phyloP scores from a whole-genome alignment of 2,888 invertebrate genomes.

The Lamellibrachia columna region DNA sequence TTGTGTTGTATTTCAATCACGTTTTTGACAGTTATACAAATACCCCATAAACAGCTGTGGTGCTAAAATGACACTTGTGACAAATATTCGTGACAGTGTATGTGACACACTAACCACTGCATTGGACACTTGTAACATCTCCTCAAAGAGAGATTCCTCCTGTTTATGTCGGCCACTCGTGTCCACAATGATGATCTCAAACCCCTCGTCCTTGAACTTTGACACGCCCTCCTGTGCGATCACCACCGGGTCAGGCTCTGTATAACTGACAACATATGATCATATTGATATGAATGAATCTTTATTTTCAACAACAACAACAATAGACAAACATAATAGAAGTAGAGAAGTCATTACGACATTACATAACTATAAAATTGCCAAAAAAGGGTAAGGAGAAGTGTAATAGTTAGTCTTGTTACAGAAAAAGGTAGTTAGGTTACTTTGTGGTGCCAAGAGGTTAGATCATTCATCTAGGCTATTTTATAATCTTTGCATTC shows the following conservation, averaged over 20 bases:
- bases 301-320: too few relatives aligned
- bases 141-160: slow-evolving; percentile 98
- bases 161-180: too few relatives aligned
- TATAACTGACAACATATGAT: slow-evolving; percentile 76
- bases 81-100: background rate
- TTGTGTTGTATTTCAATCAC: background rate
- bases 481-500: too few relatives aligned
- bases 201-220: slow-evolving; percentile 98
- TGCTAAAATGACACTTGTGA: background rate
- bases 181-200: slow-evolving; percentile 99
- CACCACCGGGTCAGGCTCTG: slow-evolving; percentile 98
- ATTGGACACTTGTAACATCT: slow-evolving; percentile 99
- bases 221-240: slow-evolving; percentile 99
- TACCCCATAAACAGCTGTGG: background rate
- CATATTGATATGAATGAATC: background rate
- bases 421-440: too few relatives aligned
- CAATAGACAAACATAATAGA: too few relatives aligned
- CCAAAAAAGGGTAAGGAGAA: too few relatives aligned
- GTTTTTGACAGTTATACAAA: background rate
- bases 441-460: too few relatives aligned
- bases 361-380: too few relatives aligned
- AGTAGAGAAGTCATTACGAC: too few relatives aligned
- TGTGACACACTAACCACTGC: slow-evolving; percentile 76
- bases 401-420: too few relatives aligned
- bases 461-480: too few relatives aligned